These are phyloP conservation scores for Akabosia matsudoensis DNA, from an alignment of 1,140 invertebrate species.

Conservation along the genomic window DNA sequence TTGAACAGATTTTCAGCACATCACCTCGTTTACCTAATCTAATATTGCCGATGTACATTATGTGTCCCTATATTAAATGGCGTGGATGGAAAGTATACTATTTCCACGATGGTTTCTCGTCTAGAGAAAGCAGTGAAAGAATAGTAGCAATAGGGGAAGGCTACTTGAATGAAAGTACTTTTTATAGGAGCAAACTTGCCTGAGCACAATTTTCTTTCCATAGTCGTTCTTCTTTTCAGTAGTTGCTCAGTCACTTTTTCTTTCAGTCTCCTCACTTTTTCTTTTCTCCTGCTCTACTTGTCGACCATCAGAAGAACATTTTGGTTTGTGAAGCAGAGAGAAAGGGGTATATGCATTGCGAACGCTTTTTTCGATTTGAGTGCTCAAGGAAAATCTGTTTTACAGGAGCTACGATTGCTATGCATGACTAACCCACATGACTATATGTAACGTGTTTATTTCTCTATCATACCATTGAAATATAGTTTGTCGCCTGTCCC, in stretches of 20 bases:
- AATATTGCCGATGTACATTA: slow-evolving; percentile 14
- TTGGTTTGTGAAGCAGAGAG: neutral
- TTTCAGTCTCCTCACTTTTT: neutral
- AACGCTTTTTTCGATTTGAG: neutral
- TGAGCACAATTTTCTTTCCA: neutral
- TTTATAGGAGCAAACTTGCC: neutral
- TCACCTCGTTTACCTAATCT: slow-evolving; percentile 21
- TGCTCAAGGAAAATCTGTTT: slow-evolving; percentile 20
- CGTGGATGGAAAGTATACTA: neutral
- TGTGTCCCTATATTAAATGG: neutral
- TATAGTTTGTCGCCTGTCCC: neutral
- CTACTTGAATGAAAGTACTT: neutral
- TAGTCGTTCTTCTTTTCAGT: neutral
- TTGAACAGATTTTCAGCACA: slow-evolving; percentile 19
- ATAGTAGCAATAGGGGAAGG: neutral
- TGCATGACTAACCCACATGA: slow-evolving; percentile 20
- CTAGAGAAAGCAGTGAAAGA: neutral
- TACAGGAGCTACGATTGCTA: slow-evolving; percentile 10
- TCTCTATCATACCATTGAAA: neutral
- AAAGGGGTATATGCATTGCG: neutral
- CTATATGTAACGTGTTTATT: slow-evolving; percentile 14
- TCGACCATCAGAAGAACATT: neutral
- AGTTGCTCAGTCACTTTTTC: neutral
- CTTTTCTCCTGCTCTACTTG: neutral
- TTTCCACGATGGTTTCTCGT: neutral